phyloP scores from a whole-genome alignment of 1,140 invertebrate genomes.

The Atta colombica region DNA sequence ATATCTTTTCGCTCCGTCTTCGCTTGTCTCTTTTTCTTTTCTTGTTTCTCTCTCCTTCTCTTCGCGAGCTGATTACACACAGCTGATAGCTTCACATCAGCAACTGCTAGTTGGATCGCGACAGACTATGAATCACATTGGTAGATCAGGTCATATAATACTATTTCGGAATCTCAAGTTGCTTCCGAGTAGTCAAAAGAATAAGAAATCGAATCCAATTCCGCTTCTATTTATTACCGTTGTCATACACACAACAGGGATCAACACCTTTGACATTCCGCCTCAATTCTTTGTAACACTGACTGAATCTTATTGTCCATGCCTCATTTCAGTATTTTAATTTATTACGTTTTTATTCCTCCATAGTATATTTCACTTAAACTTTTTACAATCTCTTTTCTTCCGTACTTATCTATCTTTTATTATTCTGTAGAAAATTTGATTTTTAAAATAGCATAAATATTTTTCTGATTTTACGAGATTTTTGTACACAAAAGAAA shows the following conservation, averaged over 20 bases:
- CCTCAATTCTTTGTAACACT: slow-evolving; percentile 7
- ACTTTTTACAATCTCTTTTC: background rate
- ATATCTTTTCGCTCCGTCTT: slow-evolving; percentile 31
- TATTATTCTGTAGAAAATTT: background rate
- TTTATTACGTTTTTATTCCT: background rate
- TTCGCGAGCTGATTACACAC: slow-evolving; percentile 44
- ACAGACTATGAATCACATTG: slow-evolving; percentile 46
- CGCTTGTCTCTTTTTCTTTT: background rate
- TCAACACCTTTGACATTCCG: slow-evolving; percentile 24
- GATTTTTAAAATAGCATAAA: background rate
- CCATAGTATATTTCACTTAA: background rate
- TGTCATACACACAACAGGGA: background rate
- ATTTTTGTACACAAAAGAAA: background rate
- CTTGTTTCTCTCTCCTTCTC: background rate
- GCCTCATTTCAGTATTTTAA: background rate
- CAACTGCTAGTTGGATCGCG: slow-evolving; percentile 47
- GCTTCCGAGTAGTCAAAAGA: slow-evolving; percentile 2
- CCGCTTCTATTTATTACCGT: background rate
- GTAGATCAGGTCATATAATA: slow-evolving; percentile 40
- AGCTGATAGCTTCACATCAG: slow-evolving; percentile 50
- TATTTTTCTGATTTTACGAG: background rate
- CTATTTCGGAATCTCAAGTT: slow-evolving; percentile 22
- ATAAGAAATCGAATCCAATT: slow-evolving; percentile 38
- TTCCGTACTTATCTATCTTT: background rate
- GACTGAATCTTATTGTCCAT: background rate